A percentile compares a stretch with the other conserved stretches of the same genome.
phyloP scores from a whole-genome alignment of 2,113 vertebrate species.

The Chauna torquata region DNA sequence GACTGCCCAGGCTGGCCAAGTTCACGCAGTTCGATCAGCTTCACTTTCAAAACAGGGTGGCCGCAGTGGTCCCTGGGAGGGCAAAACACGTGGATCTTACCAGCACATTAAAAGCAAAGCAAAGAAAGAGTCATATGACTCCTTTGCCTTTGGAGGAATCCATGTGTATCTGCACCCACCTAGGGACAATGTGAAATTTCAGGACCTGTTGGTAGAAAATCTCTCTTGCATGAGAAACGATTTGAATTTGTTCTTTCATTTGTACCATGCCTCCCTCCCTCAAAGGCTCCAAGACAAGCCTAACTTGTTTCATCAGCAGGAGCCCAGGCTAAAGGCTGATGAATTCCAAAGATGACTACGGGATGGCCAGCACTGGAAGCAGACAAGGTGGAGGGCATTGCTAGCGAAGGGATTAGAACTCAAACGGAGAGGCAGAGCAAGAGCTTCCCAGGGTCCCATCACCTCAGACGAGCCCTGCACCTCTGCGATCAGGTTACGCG shows the following conservation, averaged over 20 bases:
- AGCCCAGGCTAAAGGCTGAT: background rate
- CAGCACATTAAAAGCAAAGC: background rate
- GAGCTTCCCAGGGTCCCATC: background rate
- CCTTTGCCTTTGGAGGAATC: background rate
- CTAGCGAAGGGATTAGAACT: background rate
- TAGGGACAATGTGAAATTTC: background rate
- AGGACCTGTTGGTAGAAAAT: background rate
- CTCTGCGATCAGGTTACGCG: too few relatives aligned
- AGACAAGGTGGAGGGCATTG: background rate
- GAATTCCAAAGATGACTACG: background rate
- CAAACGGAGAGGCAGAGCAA: background rate
- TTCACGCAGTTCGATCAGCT: background rate
- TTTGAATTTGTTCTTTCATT: background rate
- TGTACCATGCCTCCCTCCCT: background rate
- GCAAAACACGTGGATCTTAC: background rate
- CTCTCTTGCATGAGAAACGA: background rate
- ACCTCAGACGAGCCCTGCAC: background rate
- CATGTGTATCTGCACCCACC: too few relatives aligned
- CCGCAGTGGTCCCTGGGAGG: background rate
- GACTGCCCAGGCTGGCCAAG: background rate
- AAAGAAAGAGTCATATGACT: background rate
- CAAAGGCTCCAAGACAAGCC: background rate
- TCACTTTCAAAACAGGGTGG: rapidly evolving
- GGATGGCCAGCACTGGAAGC: background rate
- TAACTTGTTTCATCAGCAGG: background rate